Percentiles rank a stretch among this genome's conserved stretches.
Evolutionary conservation across 1,140 invertebrate species (phyloP).

Genomic region (Anastrepha ludens): DNA sequence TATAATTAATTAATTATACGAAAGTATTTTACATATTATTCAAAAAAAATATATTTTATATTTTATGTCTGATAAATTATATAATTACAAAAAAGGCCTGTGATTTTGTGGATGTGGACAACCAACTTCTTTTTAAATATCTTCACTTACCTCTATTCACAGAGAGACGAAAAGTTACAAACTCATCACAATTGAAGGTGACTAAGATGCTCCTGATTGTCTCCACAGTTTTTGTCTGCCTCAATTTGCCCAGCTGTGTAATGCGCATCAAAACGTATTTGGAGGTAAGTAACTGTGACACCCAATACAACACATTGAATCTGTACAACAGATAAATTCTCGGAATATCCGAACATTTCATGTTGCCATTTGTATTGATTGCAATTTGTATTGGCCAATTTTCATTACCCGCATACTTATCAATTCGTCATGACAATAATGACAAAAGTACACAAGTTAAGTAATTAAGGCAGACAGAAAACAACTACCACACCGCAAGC

Average conservation of each 20-base stretch:
- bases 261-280: slow-evolving; percentile 79
- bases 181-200: slow-evolving; percentile 80
- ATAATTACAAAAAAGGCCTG: no score
- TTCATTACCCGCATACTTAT: background rate
- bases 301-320: background rate
- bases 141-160: slow-evolving; percentile 15
- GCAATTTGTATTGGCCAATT: background rate
- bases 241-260: slow-evolving; percentile 85
- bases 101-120: no score
- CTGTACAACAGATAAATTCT: background rate
- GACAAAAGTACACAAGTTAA: background rate
- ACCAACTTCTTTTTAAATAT: no score
- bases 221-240: slow-evolving; percentile 84
- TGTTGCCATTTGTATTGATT: background rate
- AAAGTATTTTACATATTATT: no score
- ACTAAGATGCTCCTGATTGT: slow-evolving; percentile 89
- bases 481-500: background rate
- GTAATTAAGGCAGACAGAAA: background rate
- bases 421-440: background rate
- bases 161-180: slow-evolving; percentile 68
- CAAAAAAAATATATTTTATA: no score
- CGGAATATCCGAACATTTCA: background rate
- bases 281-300: slow-evolving; percentile 74
- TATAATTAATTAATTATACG: no score
- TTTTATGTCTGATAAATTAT: no score